Evolutionary conservation across 2,797 vertebrate genomes (phyloP), one percentile per base, ranked within the genome.

Genomic region (Clarias platycephalus): DNA sequence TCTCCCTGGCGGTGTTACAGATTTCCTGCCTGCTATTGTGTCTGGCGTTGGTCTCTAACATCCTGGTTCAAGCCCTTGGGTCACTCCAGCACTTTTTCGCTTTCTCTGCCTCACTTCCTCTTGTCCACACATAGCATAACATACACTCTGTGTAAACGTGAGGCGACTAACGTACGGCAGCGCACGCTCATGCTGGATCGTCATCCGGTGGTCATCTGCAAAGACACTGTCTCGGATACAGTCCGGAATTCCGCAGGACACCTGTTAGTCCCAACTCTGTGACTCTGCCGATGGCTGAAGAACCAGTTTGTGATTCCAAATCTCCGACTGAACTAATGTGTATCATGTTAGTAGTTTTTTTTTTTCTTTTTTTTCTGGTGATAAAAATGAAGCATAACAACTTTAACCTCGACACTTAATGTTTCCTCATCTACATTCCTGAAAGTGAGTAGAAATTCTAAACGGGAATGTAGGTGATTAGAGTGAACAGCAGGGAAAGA

Each of bases 1-100:
- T 86, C 87, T 77, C 90, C 92, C 90, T 93, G 86, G 58, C 57
- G 89, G 83, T 90, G 94, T 92, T 93, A 82, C 93, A 92, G 91
- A 91, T 92, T 94, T 96, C 93, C 93, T 95, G 92, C 83, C 75
- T 90, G 91, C 91, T 91, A 91, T 95, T 94, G 91, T 94, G 92
- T 94, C 91, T 91, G 90, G 87, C 87, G 85, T 86, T 92, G 89
- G 86, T 91, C 89, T 90, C 88, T 92, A 89, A 90, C 88, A 90
- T 94, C 93, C 92, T 91, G 92, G 86, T 89, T 86, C 83, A 70
- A 85, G 82, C 83, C 77, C 81, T 60, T 58, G 64, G 88, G 88
- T 89, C 83, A 81, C 88, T 86, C 84, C 80, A 87, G 15, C 26
- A 60, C 13, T 82, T 55, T 77, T 82, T 85, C 8, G 72, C 26